A percentile compares a stretch with the other conserved stretches of the same genome.
These are phyloP conservation scores for Lophotis ruficrista DNA, from an alignment of 2,113 vertebrate genomes.

Conservation along the genomic window DNA sequence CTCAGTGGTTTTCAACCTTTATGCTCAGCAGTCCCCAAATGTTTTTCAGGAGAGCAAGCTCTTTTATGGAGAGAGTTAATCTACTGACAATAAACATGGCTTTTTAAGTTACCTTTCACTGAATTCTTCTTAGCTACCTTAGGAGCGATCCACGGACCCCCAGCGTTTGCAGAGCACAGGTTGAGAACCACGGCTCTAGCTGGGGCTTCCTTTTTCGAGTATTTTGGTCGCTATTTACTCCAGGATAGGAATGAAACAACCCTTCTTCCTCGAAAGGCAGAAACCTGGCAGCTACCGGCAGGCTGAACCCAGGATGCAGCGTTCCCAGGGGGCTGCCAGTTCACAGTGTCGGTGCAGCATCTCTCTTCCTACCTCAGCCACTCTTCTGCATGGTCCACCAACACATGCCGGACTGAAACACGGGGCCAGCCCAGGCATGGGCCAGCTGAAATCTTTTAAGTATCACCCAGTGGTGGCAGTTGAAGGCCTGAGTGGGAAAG, in stretches of 20 bases:
- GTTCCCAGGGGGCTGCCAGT: background rate
- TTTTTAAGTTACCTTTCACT: conserved; percentile 41
- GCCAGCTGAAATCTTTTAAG: background rate
- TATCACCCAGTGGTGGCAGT: background rate
- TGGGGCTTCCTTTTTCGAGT: background rate
- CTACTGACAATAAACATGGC: background rate
- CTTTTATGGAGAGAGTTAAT: background rate
- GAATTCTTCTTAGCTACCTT: conserved; percentile 37
- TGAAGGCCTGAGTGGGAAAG: background rate
- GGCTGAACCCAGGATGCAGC: background rate
- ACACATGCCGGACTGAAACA: background rate
- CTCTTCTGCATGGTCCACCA: background rate
- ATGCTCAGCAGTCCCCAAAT: background rate
- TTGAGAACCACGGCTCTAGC: background rate
- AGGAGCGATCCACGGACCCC: background rate
- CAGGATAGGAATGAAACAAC: conserved; percentile 6
- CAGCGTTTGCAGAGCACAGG: background rate
- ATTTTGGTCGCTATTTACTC: conserved; percentile 11
- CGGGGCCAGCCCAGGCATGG: background rate
- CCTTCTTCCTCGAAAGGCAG: conserved; percentile 17
- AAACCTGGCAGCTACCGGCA: background rate
- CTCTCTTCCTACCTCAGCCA: background rate
- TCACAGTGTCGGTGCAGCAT: background rate
- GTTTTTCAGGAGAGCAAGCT: conserved; percentile 6
- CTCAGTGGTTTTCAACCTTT: conserved; percentile 51